Base-by-base conservation (phyloP, 1,140 invertebrate genomes). In the Ericerus pela region DNA sequence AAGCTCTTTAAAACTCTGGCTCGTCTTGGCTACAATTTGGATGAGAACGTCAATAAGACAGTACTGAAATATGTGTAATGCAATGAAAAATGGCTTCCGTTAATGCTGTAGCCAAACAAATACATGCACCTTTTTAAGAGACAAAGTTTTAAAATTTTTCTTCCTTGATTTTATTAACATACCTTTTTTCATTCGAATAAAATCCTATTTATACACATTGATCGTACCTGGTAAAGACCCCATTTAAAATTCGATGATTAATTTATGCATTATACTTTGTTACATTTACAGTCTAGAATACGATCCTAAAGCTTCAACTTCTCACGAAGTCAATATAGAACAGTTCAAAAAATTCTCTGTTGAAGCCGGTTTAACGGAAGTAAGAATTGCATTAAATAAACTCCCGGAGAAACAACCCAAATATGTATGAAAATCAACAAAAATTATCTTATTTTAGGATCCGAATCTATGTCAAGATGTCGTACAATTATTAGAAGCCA, bases 401-500 rank as follows among this genome's bases (percentile, higher is more conserved):
- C n/a, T n/a, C n/a, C n/a, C n/a, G n/a, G n/a, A n/a, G n/a, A n/a
- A n/a, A n/a, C n/a, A n/a, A n/a, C n/a, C n/a, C n/a, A n/a, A n/a
- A n/a, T n/a, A n/a, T n/a, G n/a, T n/a, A n/a, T n/a, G n/a, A n/a
- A n/a, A n/a, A n/a, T 29, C 16, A 56, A 37, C 22, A 30, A 20
- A 28, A 29, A 3, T 18, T 27, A 14, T 27, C 24, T 54, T 56
- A 33, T 58, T 59, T 28, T 47, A 73, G 73, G 68, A 74, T 51
- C 63, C 66, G 24, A 63, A 67, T 56, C 60, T 76, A 43, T 67
- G 66, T 51, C 65, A 66, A 47, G 67, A 75, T 62, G 73, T 77
- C 2, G 67, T 70, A 53, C 64, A 68, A 29, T 62, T 80, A 37
- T 67, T 80, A 12, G 65, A 73, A 60, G 68, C 74, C 52, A 69